These are phyloP conservation scores for Eudyptes chrysolophus DNA, from an alignment of 2,113 vertebrate species.

Conservation along the genomic window DNA sequence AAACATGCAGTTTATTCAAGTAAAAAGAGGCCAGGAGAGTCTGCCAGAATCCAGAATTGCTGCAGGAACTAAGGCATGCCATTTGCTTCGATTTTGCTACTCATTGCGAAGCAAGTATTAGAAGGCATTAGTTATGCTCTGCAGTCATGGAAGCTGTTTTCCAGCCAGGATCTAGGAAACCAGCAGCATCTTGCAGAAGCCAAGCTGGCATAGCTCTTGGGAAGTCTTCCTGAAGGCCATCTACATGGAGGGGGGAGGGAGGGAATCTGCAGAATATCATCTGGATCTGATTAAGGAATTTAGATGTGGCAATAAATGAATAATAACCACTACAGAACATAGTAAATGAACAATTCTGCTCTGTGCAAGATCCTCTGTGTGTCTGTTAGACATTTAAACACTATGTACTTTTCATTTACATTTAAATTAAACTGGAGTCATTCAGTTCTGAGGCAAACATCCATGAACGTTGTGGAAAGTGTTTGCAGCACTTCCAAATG, in stretches of 20 bases:
- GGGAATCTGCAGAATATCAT: not conserved
- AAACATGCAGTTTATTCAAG: not conserved
- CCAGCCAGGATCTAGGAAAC: not conserved
- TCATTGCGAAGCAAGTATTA: not conserved
- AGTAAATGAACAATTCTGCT: not conserved
- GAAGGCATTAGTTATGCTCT: not conserved
- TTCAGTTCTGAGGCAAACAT: not conserved
- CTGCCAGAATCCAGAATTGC: not conserved
- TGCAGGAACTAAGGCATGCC: not conserved
- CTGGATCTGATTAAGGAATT: not conserved
- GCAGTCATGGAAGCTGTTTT: not conserved
- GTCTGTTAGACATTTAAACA: not conserved
- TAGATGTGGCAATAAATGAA: not conserved
- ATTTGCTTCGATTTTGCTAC: not conserved
- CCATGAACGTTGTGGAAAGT: not conserved
- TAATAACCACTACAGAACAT: not conserved
- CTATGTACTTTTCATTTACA: constrained; percentile 35
- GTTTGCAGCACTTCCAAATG: not conserved
- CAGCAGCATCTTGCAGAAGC: not conserved
- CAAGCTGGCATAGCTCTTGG: not conserved
- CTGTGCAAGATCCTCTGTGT: not conserved
- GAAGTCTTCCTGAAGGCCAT: not conserved
- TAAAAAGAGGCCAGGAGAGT: not conserved
- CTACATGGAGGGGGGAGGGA: not conserved
- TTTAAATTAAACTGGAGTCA: constrained; percentile 32